Percentiles rank a stretch among this genome's conserved stretches.
Evolutionary conservation across 2,888 invertebrate genomes (phyloP).

Genomic region (Drosophila nr. perissopoda): DNA sequence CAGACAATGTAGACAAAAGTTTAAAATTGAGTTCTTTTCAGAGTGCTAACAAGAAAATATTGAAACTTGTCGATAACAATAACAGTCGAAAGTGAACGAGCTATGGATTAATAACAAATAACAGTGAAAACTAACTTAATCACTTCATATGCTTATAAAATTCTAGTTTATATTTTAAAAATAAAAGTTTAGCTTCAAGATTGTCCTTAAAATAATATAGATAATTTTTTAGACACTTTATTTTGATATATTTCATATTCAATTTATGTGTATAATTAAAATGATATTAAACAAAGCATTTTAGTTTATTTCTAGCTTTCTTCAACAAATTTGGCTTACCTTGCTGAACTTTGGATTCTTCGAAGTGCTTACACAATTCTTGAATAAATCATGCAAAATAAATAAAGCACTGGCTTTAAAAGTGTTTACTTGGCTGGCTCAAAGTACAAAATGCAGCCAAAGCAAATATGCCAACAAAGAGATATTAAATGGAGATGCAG

Average conservation of each 20-base stretch:
- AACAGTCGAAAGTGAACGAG: not conserved
- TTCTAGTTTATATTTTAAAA: not conserved
- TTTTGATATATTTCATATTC: not conserved
- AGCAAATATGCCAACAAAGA: constrained; percentile 57
- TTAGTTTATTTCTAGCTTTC: not conserved
- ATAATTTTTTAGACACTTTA: not conserved
- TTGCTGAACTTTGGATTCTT: not conserved
- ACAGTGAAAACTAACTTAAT: not conserved
- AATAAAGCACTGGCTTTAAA: constrained; percentile 43
- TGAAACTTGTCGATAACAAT: constrained; percentile 1
- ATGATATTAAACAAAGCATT: not conserved
- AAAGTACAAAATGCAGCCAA: constrained; percentile 35
- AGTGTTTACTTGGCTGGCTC: constrained; percentile 37
- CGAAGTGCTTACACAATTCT: constrained; percentile 6
- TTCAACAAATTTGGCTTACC: not conserved
- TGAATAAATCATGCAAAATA: constrained; percentile 39
- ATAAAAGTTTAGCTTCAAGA: not conserved
- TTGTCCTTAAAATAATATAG: not conserved
- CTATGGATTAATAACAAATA: not conserved
- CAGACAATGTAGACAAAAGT: not conserved
- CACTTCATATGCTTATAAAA: not conserved
- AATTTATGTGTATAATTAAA: not conserved
- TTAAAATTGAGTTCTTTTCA: not conserved
- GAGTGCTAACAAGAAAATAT: not conserved
- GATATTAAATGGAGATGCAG: constrained; percentile 34